Base-by-base conservation (phyloP, 2,797 vertebrate genomes). In the Hephaestus fuliginosus region DNA sequence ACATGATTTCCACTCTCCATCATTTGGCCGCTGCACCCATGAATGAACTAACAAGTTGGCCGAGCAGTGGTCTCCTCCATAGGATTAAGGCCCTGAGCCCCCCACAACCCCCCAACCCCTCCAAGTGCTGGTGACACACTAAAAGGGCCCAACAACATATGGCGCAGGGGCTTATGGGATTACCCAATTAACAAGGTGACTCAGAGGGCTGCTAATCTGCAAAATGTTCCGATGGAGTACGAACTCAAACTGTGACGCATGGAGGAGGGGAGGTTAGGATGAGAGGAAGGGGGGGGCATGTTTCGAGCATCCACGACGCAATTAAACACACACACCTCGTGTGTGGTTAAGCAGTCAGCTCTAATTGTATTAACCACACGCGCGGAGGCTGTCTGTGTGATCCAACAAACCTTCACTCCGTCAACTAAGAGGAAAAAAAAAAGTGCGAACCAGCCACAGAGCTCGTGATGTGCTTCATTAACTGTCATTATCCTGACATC, bases 161-260 rank as follows among this genome's bases (percentile, higher is more conserved):
- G 97, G 96, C 74, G 89, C 88, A 92, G 86, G 85, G 95, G 95
- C 90, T 97, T 96, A 97, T 74, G 88, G 90, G 95, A 96, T 98
- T 96, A 97, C 85, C 90, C 93, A 95, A 95, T 95, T 95, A 96
- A 89, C 91, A 88, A 80, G 89, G 94, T 94, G 95, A 93, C 93
- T 96, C 93, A 94, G 76, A 91, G 90, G 92, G 78, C 7, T 30
- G 89, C 82, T 94, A 93, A 96, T 95, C 95, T 86, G 81, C 0
- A 83, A 89, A 89, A 88, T 87, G 91, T 84, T 86, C 87, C 48
- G 85, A 84, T 86, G 82, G 77, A 90, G 85, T 78, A 39, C 25
- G 69, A 82, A 68, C 71, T 20, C 78, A 53, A 68, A 55, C 67
- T 52, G 74, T 71, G 83, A 85, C 70, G 76, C 76, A 69, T 33